Base-by-base conservation (phyloP, 2,888 invertebrate genomes). In the Caenorhabditis wallacei region DNA sequence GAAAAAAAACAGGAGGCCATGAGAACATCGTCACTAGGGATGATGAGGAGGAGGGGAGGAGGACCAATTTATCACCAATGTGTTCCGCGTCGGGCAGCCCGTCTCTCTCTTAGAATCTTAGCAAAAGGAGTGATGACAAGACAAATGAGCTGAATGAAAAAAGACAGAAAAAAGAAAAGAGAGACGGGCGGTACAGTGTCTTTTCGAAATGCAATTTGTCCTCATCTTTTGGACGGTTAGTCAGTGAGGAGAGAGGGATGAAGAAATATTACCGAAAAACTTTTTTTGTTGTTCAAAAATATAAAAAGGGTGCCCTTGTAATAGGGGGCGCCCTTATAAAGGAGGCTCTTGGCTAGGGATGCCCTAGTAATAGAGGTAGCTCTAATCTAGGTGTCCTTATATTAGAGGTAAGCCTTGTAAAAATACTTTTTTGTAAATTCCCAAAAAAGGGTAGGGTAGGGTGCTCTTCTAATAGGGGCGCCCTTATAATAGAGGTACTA, bases 61-160 rank as follows among this genome's bases (percentile, higher is more conserved):
- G 43, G 63, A 54, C 56, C 75, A 46, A 75, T 75, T 35, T 66
- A 75, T 75, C 75, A 75, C 40, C 22, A 20, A 43, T 56, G n/a
- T 7, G 43, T 13, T 22, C 16, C 13, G 16, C 22, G n/a, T n/a
- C n/a, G n/a, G n/a, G n/a, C 20, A 56, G 35, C 35, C 18, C 64
- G 74, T 54, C 46, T 30, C 30, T 30, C 40, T 40, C 35, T 13
- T 2, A 40, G 10, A 16, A 13, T 40, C 40, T 40, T 40, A 40
- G 35, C 4, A 35, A 35, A 10, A 35, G 16, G 13, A 40, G 40
- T 13, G 40, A 40, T 13, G 43, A 57, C 43, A 75, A 75, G 75
- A 75, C 75, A 75, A 75, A 75, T 66, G 75, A 75, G 75, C 75
- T 75, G 66, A 18, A n/a, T 18, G 40, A 63, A 46, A 37, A 30